A percentile compares a stretch with the other conserved stretches of the same genome.
These are phyloP conservation scores for Siphonodentalium dalli DNA, from an alignment of 2,888 invertebrate genomes.

Conservation along the genomic window DNA sequence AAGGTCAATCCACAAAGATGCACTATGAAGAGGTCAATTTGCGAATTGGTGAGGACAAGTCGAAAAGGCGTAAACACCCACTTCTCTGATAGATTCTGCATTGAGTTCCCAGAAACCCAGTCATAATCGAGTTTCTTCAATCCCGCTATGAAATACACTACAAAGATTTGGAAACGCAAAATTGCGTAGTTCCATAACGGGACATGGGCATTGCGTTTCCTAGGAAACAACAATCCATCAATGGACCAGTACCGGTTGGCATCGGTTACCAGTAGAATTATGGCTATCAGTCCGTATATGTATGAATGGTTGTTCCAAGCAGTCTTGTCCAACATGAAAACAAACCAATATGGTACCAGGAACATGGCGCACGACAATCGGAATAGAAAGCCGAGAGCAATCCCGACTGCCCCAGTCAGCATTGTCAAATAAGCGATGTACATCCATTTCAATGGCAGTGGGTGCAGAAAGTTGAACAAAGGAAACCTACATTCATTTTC, in stretches of 20 bases:
- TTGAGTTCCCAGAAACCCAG: constrained; percentile 89
- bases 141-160: constrained; percentile 90
- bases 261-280: constrained; percentile 76
- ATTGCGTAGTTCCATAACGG: constrained; percentile 92
- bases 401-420: constrained; percentile 73
- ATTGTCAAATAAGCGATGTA: constrained; percentile 78
- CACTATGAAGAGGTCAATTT: constrained; percentile 81
- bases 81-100: constrained; percentile 80
- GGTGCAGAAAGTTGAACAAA: constrained; percentile 75
- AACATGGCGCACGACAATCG: constrained; percentile 75
- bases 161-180: constrained; percentile 85
- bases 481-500: constrained; percentile 83
- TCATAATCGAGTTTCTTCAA: constrained; percentile 86
- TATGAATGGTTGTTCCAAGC: constrained; percentile 96
- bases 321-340: constrained; percentile 86
- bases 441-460: constrained; percentile 78
- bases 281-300: constrained; percentile 80
- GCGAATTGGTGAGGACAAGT: constrained; percentile 74
- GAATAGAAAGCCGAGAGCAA: constrained; percentile 81
- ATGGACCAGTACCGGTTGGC: constrained; percentile 83
- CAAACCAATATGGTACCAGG: constrained; percentile 83
- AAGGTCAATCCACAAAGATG: constrained; percentile 87
- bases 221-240: constrained; percentile 71
- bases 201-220: constrained; percentile 68
- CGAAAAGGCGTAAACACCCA: constrained; percentile 89